phyloP scores from a whole-genome alignment of 2,888 invertebrate species.

The Germaria angustata region DNA sequence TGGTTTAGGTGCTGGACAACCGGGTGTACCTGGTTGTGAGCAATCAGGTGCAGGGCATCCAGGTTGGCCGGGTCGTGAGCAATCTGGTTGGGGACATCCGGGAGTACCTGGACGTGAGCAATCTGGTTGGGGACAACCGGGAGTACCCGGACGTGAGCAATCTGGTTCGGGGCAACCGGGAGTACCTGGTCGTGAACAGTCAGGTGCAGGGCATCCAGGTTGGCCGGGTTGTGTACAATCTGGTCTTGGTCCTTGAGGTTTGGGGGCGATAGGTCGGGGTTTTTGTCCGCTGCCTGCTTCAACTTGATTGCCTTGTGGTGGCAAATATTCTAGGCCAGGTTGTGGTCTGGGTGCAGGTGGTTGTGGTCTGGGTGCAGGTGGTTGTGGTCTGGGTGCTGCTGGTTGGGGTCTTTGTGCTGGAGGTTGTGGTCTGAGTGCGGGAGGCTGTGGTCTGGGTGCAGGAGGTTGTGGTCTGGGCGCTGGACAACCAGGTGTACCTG shows the following conservation, averaged over 20 bases:
- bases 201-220: constrained; percentile 33
- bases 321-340: constrained; percentile 68
- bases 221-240: constrained; percentile 36
- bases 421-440: constrained; percentile 36
- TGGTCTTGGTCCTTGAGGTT: constrained; percentile 50
- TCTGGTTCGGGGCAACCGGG: constrained; percentile 63
- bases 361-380: neutral
- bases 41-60: constrained; percentile 43
- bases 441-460: constrained; percentile 34
- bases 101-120: constrained; percentile 38
- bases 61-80: constrained; percentile 46
- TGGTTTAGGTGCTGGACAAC: constrained; percentile 33
- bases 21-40: constrained; percentile 47
- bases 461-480: constrained; percentile 21
- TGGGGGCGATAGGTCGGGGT: constrained; percentile 51
- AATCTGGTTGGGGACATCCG: constrained; percentile 37
- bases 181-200: constrained; percentile 15
- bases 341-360: constrained; percentile 44
- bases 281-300: constrained; percentile 26
- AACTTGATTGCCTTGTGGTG: constrained; percentile 68
- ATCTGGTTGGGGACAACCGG: constrained; percentile 44
- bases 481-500: constrained; percentile 46
- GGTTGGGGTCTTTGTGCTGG: constrained; percentile 32
- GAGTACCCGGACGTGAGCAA: constrained; percentile 52
- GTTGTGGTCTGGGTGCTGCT: constrained; percentile 18